Evolutionary conservation across 2,797 vertebrate genomes (phyloP), one percentile per base, ranked within the genome.

Genomic region (Esox masquinongy): DNA sequence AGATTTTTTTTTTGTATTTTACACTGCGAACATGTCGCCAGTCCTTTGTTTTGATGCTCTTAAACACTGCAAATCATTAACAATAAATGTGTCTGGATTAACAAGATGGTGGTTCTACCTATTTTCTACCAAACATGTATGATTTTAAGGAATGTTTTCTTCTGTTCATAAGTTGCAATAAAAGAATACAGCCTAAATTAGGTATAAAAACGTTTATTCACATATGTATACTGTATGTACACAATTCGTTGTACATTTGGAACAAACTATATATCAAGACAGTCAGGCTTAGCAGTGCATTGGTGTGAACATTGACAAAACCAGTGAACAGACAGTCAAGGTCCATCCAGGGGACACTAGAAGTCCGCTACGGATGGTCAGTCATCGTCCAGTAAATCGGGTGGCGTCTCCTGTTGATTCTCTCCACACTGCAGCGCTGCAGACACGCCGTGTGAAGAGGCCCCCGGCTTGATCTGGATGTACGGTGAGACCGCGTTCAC

Each of bases 41-140:
- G 36, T 84, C 77, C 81, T 83, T 88, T 86, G 17, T 39, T 78
- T 50, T 17, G 22, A 16, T 47, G 49, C 47, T 49, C n/a, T 29
- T 7, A 31, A 67, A 88, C 74, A 82, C 83, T 81, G 87, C 83
- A 85, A 81, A 59, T 77, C 80, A 83, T 85, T 78, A 91, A 88
- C 79, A 92, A 91, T 92, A 92, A 90, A 92, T 90, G 88, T 90
- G 88, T 77, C 63, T 2, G 81, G 82, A 24, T 39, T 47, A 47
- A 12, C 43, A 26, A 22, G 7, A 14, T 17, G 43, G 68, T 5
- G 24, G 34, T 51, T 80, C 1, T 69, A 24, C 67, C 75, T 19
- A 34, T 34, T 6, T n/a, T 5, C 3, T 0, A 39, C 36, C 12
- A 16, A 39, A 68, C 17, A n/a, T 67, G 8, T 39, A 0, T 39